Evolutionary conservation across 2,888 invertebrate genomes (phyloP).

Genomic region (Coenonympha glycerion): DNA sequence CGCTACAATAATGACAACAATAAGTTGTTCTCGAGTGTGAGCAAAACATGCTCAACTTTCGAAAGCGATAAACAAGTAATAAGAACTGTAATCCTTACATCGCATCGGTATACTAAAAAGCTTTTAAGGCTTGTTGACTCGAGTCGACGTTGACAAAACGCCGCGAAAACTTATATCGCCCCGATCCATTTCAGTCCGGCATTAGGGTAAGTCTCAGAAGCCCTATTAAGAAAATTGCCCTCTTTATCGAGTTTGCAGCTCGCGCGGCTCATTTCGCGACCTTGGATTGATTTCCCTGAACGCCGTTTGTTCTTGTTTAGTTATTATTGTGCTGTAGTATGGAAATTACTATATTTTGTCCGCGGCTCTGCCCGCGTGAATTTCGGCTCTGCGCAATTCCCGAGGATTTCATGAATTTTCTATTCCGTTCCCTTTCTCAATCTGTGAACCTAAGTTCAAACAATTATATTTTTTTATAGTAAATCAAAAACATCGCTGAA

Average conservation of each 20-base stretch:
- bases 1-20: too few species aligned
- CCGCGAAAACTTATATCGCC: constrained; percentile 20
- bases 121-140: constrained; percentile 23
- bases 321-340: too few species aligned
- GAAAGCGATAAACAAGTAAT: not conserved
- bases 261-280: constrained; percentile 9
- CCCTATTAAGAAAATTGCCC: constrained; percentile 31
- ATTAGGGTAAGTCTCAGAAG: constrained; percentile 27
- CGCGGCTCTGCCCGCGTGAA: too few species aligned
- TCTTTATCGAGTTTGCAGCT: constrained; percentile 26
- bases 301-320: not conserved
- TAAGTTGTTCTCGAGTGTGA: too few species aligned
- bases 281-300: constrained; percentile 3
- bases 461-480: too few species aligned
- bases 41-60: not conserved
- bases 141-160: constrained; percentile 13
- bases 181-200: constrained; percentile 26
- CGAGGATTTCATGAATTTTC: too few species aligned
- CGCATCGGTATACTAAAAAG: constrained; percentile 17
- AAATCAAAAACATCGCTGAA: too few species aligned
- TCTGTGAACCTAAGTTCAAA: too few species aligned
- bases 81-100: constrained; percentile 1
- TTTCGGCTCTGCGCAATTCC: too few species aligned
- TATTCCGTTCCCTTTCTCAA: too few species aligned
- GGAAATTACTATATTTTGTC: too few species aligned